Conservation (phyloP, 2,888 invertebrate species). For the Chaetogeoica ovagalla region DNA sequence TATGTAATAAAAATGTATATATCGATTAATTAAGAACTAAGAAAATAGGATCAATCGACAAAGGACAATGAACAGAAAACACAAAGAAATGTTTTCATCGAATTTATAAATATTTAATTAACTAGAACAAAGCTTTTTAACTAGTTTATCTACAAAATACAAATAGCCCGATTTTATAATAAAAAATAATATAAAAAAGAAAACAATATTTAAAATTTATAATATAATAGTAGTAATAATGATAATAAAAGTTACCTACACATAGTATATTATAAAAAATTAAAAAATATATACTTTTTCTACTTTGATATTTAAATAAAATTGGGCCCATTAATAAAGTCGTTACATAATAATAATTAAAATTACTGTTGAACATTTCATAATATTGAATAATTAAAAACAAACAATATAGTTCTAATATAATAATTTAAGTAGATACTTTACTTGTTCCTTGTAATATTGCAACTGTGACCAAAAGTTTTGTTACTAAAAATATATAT, state of each 20-base stretch:
- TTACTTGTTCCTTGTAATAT: not conserved
- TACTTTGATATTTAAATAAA: constrained; percentile 3
- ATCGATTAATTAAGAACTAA: not conserved
- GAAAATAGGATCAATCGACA: not conserved
- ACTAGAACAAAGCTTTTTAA: constrained; percentile 7
- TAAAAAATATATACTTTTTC: constrained; percentile 1
- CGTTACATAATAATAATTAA: not conserved
- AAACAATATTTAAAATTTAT: not conserved
- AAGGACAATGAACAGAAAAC: not conserved
- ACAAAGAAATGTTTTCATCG: not conserved
- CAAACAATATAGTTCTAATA: not conserved
- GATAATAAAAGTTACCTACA: not conserved
- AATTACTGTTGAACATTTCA: not conserved
- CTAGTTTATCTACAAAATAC: not conserved
- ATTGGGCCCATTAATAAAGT: not conserved
- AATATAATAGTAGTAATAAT: not conserved
- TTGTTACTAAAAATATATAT: not conserved
- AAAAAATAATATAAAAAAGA: not conserved
- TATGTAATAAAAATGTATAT: too few species aligned
- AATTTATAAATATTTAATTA: not conserved
- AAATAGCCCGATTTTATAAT: not conserved
- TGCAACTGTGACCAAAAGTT: not conserved
- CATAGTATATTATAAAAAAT: not conserved
- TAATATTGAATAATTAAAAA: not conserved
- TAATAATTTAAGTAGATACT: not conserved